Conservation (phyloP, 2,113 vertebrate genomes). For the Toxotes chatareus region DNA sequence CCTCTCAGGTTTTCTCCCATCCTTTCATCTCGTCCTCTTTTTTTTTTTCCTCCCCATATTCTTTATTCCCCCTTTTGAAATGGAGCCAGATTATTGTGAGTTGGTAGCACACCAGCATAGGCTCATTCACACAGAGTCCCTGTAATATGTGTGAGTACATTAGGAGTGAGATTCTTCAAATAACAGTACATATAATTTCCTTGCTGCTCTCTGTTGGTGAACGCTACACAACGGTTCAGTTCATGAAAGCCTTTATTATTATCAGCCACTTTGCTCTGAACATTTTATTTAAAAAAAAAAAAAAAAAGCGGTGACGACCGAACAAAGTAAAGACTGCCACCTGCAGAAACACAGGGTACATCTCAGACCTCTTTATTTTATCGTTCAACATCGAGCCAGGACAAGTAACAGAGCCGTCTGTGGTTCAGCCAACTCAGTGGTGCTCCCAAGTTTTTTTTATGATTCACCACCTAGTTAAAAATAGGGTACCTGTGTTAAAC, state of each 20-base stretch:
- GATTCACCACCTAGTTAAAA: too few species aligned
- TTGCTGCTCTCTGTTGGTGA: not conserved
- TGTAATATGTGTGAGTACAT: not conserved
- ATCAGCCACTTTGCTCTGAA: not conserved
- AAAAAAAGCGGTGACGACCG: not conserved
- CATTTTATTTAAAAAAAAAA: not conserved
- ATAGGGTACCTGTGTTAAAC: too few species aligned
- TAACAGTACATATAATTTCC: conserved; percentile 19
- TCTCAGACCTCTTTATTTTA: too few species aligned
- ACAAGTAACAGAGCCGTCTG: too few species aligned
- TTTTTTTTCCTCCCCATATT: not conserved
- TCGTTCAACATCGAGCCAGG: too few species aligned
- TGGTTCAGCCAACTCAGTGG: too few species aligned
- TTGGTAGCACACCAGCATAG: conserved; percentile 5
- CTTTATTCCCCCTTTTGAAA: not conserved
- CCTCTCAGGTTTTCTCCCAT: conserved; percentile 11
- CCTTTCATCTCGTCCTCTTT: conserved; percentile 1
- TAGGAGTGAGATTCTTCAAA: not conserved
- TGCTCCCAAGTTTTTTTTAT: too few species aligned
- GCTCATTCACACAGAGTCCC: not conserved
- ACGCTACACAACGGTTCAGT: not conserved
- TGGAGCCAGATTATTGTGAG: not conserved
- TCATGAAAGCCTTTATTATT: not conserved
- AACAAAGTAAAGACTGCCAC: too few species aligned
- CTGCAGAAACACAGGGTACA: too few species aligned